Conservation (phyloP, 2,888 invertebrate genomes). For the Hydrotaea cyrtoneurina region DNA sequence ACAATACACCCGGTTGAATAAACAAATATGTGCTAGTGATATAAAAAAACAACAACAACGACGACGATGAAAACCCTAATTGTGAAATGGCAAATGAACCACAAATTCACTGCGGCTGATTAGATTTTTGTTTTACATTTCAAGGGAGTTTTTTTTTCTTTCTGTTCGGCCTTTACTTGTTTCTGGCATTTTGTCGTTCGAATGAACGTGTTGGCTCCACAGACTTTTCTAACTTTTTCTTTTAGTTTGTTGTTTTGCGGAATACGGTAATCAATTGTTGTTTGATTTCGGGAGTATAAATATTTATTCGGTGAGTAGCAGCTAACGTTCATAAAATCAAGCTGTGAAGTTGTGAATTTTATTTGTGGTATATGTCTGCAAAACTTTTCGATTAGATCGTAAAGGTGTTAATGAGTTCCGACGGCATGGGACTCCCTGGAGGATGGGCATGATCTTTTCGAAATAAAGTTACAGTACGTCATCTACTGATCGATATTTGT, state of each 20-base stretch:
- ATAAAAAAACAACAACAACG: background rate
- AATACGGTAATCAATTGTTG: conserved; percentile 1
- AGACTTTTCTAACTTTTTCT: background rate
- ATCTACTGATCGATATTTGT: no score
- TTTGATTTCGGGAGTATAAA: background rate
- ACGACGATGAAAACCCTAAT: no score
- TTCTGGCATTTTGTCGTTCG: background rate
- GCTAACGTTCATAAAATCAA: conserved; percentile 3
- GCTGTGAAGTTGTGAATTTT: background rate
- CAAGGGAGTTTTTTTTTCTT: background rate
- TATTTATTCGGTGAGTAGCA: conserved; percentile 1
- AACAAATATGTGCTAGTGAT: conserved; percentile 6
- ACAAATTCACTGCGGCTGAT: conserved; percentile 3
- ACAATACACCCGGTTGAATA: background rate
- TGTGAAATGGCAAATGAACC: background rate
- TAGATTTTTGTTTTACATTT: conserved; percentile 3
- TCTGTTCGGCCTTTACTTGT: background rate
- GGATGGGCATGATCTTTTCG: no score
- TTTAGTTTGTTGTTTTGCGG: background rate
- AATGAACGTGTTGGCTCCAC: background rate
- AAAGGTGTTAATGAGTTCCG: no score
- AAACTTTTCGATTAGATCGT: no score
- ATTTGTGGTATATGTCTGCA: no score
- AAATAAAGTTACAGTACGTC: no score
- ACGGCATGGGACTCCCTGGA: no score